Evolutionary conservation across 2,888 invertebrate genomes (phyloP).

Genomic region (Eudasyphora cyanicolor): DNA sequence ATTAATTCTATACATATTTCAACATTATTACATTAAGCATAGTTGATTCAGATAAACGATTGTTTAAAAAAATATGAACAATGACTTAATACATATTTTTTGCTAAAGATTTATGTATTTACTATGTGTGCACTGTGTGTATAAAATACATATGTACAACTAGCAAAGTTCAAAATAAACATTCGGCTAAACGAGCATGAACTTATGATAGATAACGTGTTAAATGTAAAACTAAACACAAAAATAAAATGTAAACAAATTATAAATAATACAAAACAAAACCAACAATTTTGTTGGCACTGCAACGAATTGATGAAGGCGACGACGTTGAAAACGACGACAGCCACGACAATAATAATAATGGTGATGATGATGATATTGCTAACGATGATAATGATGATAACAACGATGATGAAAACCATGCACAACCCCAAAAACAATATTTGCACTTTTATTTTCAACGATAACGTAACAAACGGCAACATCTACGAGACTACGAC

Average conservation of each 20-base stretch:
- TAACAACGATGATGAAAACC: conserved; percentile 20
- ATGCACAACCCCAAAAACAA: conserved; percentile 8
- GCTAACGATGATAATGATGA: not conserved
- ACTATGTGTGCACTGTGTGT: too few relatives aligned
- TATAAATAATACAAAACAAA: not conserved
- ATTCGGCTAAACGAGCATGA: too few relatives aligned
- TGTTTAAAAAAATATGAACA: too few relatives aligned
- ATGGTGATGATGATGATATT: not conserved
- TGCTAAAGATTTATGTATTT: too few relatives aligned
- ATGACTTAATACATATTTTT: too few relatives aligned
- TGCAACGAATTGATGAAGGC: not conserved
- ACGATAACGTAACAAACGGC: conserved; percentile 57
- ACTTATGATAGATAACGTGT: conserved; percentile 21
- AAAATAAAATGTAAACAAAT: conserved; percentile 20
- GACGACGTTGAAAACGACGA: conserved; percentile 3
- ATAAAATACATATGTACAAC: too few relatives aligned
- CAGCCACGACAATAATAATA: too few relatives aligned
- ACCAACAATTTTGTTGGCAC: conserved; percentile 17
- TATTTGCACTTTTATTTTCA: conserved; percentile 63
- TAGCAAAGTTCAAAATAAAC: too few relatives aligned
- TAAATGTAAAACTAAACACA: conserved; percentile 10
- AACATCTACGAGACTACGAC: too few relatives aligned
- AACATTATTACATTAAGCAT: too few relatives aligned
- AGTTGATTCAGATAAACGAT: too few relatives aligned
- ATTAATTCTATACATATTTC: too few relatives aligned